Evolutionary conservation across 2,797 vertebrate genomes (phyloP), one percentile per base, ranked within the genome.

Genomic region (Huso huso): DNA sequence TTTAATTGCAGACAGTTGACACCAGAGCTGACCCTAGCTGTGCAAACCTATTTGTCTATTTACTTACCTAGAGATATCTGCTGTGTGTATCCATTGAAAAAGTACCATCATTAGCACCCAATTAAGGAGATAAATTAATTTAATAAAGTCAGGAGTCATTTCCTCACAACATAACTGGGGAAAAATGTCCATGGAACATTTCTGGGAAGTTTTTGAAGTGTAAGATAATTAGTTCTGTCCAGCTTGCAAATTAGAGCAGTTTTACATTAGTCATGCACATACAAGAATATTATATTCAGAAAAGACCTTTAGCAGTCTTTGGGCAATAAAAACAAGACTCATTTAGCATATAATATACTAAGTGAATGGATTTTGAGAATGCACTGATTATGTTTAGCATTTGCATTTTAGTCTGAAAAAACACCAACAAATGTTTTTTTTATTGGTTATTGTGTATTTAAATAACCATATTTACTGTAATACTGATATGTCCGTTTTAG

Each of bases 191-290:
- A 74, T 81, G 81, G 76, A 81, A 76, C 76, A 67, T 78, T 79
- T 81, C 75, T 75, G 69, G 67, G 75, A 78, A 74, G 67, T 73
- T 84, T 91, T 92, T 93, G 91, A 93, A 90, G 86, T 86, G 81
- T 61, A 67, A 75, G 78, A 84, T 93, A 92, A 93, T 93, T 90
- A 91, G 80, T 88, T 88, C 83, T 83, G 87, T 84, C 84, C 76
- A 70, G 83, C 79, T 82, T 80, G 74, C 81, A 86, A 84, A 88
- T 86, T 86, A 89, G 82, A 79, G 75, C 73, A 80, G 23, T 70
- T 79, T 76, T 72, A 73, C 78, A 79, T 76, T 82, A 78, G 8
- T 71, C 69, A 79, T 67, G 74, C 79, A 82, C 75, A 77, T 77
- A 81, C 79, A 80, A 72, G 74, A 83, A 75, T 76, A 71, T 7